phyloP scores from a whole-genome alignment of 2,113 vertebrate genomes.

The Pantherophis guttatus region DNA sequence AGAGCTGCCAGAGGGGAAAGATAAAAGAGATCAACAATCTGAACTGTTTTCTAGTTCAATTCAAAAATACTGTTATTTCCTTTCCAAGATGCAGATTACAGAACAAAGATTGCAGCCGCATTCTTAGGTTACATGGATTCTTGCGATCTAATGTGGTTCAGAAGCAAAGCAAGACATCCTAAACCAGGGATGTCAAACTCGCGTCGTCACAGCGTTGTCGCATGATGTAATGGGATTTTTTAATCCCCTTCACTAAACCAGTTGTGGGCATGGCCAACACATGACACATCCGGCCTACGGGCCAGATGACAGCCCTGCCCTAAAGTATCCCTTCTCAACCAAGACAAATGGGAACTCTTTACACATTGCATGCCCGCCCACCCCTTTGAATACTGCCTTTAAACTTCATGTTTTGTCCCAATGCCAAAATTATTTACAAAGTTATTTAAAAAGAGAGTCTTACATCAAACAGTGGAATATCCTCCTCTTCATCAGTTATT shows the following conservation, averaged over 20 bases:
- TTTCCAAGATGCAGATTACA: background rate
- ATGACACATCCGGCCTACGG: too few relatives aligned
- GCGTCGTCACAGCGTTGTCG: too few relatives aligned
- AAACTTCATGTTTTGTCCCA: background rate
- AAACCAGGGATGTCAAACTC: background rate
- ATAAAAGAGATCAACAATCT: constrained; percentile 57
- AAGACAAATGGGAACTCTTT: background rate
- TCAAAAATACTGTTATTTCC: background rate
- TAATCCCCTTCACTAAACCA: too few relatives aligned
- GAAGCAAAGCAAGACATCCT: background rate
- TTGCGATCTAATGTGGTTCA: background rate
- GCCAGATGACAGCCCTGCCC: background rate
- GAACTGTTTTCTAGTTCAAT: background rate
- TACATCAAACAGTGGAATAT: constrained; percentile 40
- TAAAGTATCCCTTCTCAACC: background rate
- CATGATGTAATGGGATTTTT: too few relatives aligned
- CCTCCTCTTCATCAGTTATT: constrained; percentile 57
- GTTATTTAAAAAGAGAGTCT: constrained; percentile 25
- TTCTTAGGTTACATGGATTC: background rate
- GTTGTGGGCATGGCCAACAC: too few relatives aligned
- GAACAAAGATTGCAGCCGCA: background rate
- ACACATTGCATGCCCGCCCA: background rate
- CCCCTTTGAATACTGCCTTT: background rate
- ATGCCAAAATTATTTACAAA: background rate
- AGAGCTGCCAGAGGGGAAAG: background rate